phyloP scores from a whole-genome alignment of 2,797 vertebrate species.

The Dicrostonyx torquatus region DNA sequence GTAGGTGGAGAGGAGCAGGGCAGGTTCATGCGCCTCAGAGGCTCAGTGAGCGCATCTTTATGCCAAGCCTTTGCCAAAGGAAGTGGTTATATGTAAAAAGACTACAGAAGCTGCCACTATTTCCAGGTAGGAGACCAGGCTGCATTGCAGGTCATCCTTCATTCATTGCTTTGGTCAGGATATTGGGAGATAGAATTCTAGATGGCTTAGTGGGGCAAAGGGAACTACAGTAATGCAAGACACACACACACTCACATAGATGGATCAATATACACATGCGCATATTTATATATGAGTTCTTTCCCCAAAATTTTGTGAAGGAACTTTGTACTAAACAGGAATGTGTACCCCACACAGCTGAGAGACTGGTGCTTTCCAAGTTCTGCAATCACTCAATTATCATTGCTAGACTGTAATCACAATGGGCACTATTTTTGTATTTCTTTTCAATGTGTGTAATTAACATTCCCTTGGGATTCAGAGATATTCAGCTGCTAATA shows the following conservation, averaged over 20 bases:
- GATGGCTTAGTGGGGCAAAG: background rate
- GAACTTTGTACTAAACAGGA: background rate
- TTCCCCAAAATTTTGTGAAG: constrained; percentile 3
- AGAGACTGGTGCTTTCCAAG: constrained; percentile 22
- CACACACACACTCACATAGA: no score
- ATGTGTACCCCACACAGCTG: background rate
- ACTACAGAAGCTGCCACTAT: background rate
- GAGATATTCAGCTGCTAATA: constrained; percentile 40
- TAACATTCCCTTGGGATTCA: constrained; percentile 40
- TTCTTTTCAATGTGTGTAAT: constrained; percentile 45
- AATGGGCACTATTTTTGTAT: constrained; percentile 51
- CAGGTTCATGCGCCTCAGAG: background rate
- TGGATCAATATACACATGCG: background rate
- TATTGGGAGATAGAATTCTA: background rate
- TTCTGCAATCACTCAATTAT: constrained; percentile 51
- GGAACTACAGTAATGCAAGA: background rate
- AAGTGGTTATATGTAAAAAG: background rate
- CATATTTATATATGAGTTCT: background rate
- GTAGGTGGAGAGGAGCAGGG: background rate
- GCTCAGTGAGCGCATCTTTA: background rate
- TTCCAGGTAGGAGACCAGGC: background rate
- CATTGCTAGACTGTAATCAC: constrained; percentile 49
- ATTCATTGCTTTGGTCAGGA: background rate
- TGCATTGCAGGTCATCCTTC: background rate
- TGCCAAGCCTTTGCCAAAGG: background rate